These are phyloP conservation scores for Trichogramma dendrolimi DNA, from an alignment of 2,888 invertebrate species.

Conservation along the genomic window DNA sequence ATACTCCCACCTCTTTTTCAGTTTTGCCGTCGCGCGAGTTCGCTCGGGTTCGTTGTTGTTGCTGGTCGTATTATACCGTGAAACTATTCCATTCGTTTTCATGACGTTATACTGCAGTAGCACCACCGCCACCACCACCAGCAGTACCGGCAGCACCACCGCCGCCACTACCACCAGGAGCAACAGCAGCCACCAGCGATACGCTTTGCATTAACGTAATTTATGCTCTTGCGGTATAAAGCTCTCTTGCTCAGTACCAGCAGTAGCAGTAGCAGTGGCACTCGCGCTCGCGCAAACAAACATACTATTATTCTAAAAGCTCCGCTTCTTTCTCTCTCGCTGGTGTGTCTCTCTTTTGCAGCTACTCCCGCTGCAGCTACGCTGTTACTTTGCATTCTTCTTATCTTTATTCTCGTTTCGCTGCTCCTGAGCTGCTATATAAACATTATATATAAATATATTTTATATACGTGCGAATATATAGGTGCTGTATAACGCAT, in stretches of 20 bases:
- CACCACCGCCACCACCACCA: too few species aligned
- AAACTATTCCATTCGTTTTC: conserved; percentile 14
- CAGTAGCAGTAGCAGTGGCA: too few species aligned
- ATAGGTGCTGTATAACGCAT: not conserved
- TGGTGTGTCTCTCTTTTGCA: too few species aligned
- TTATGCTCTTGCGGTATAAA: conserved; percentile 27
- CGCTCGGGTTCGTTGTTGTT: not conserved
- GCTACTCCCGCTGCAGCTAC: too few species aligned
- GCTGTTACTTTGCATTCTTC: too few species aligned
- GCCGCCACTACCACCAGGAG: too few species aligned
- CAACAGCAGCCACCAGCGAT: conserved; percentile 8
- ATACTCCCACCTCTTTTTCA: too few species aligned
- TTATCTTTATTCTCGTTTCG: too few species aligned
- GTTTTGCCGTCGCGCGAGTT: not conserved
- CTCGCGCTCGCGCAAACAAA: conserved; percentile 10
- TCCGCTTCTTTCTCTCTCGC: too few species aligned
- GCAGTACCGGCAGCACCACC: too few species aligned
- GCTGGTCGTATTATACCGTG: not conserved
- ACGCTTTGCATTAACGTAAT: conserved; percentile 28
- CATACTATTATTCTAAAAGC: not conserved
- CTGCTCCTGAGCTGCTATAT: too few species aligned
- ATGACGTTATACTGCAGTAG: not conserved
- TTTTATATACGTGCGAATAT: conserved; percentile 1
- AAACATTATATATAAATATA: too few species aligned
- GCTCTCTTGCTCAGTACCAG: not conserved